Evolutionary conservation across 2,113 vertebrate genomes (phyloP).

Genomic region (Tichodroma muraria): DNA sequence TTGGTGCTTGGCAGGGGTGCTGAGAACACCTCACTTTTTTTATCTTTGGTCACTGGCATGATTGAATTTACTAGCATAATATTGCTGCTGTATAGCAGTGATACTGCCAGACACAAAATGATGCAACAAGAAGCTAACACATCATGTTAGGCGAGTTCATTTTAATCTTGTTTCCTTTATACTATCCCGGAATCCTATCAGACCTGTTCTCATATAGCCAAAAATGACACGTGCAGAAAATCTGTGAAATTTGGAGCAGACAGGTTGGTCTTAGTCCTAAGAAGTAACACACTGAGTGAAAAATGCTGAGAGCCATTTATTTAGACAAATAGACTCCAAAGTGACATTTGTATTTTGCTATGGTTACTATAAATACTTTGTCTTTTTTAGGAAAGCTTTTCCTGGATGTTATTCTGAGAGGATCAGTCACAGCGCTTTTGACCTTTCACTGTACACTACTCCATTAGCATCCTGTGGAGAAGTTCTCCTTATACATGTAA

Average conservation of each 20-base stretch:
- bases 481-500: slow-evolving; percentile 12
- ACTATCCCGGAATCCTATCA: not conserved
- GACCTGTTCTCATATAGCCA: not conserved
- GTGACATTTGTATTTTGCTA: slow-evolving; percentile 1
- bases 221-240: not conserved
- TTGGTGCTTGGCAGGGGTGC: not conserved
- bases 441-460: slow-evolving; percentile 35
- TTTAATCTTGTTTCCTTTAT: not conserved
- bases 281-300: not conserved
- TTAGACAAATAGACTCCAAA: slow-evolving; percentile 17
- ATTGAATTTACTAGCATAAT: not conserved
- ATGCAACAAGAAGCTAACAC: not conserved
- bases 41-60: not conserved
- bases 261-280: not conserved
- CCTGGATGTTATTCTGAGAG: not conserved
- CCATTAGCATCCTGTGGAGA: slow-evolving; percentile 39
- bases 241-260: not conserved
- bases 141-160: not conserved
- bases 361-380: not conserved
- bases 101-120: not conserved
- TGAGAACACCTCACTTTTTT: not conserved
- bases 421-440: slow-evolving; percentile 26
- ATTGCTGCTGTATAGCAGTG: not conserved
- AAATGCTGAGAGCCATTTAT: not conserved
- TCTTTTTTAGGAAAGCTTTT: slow-evolving; percentile 44